These are phyloP conservation scores for Nipponia nippon DNA, from an alignment of 2,113 vertebrate species.

Conservation along the genomic window DNA sequence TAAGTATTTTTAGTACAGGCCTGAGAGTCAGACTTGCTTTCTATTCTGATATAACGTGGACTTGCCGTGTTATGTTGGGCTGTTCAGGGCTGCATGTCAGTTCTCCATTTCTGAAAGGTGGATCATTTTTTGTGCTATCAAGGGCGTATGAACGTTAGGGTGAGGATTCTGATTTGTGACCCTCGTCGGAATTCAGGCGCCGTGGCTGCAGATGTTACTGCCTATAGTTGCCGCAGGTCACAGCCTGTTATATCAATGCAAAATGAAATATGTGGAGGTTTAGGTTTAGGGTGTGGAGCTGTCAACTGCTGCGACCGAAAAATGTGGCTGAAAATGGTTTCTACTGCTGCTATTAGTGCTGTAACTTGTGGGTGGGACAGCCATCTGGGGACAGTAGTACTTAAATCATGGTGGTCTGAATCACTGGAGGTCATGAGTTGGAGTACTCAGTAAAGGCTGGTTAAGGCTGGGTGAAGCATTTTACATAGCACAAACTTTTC, in stretches of 20 bases:
- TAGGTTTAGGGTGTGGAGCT: not conserved
- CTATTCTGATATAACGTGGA: not conserved
- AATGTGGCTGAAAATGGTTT: not conserved
- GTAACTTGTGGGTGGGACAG: not conserved
- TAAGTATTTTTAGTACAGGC: conserved; percentile 23
- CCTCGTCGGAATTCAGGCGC: not conserved
- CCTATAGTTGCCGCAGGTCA: not conserved
- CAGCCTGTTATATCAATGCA: not conserved
- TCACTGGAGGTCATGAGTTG: not conserved
- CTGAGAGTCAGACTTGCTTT: not conserved
- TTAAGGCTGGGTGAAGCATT: not conserved
- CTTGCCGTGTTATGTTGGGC: not conserved
- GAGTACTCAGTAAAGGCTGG: not conserved
- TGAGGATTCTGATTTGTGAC: not conserved
- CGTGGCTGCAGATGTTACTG: not conserved
- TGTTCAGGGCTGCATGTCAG: not conserved
- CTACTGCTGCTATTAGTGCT: not conserved
- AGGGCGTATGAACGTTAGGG: not conserved
- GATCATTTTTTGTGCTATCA: not conserved
- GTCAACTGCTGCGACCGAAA: not conserved
- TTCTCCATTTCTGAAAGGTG: not conserved
- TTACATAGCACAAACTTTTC: fast-evolving
- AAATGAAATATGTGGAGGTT: not conserved
- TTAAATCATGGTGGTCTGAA: not conserved
- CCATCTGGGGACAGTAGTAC: not conserved